A percentile compares a stretch with the other conserved stretches of the same genome.
Conservation (phyloP, 2,888 invertebrate species). For the Himalopsyche tibetana region DNA sequence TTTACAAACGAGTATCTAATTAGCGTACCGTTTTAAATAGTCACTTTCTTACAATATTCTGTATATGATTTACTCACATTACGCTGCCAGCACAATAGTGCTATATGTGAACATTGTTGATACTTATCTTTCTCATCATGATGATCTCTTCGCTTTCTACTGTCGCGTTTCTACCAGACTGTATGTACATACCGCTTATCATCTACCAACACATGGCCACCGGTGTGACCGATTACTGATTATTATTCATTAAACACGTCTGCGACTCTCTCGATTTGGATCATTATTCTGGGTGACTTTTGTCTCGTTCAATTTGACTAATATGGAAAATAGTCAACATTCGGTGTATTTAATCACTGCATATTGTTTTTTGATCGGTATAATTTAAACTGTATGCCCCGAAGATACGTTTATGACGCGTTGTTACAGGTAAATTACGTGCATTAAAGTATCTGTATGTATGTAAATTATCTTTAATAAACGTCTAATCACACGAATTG, state of each 20-base stretch:
- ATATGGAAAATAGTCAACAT: not conserved
- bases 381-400: not conserved
- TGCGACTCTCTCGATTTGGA: not conserved
- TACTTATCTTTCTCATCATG: not conserved
- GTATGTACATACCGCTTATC: not conserved
- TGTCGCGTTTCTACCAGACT: not conserved
- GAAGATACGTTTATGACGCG: not conserved
- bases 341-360: not conserved
- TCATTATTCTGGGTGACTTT: not conserved
- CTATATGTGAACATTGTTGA: conserved; percentile 25
- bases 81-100: not conserved
- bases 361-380: not conserved
- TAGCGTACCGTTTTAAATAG: not conserved
- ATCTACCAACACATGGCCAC: not conserved
- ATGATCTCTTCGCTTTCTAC: conserved; percentile 19
- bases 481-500: too few relatives aligned
- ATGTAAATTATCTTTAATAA: too few relatives aligned
- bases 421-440: not conserved
- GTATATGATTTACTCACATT: not conserved
- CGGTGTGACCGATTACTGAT: conserved; percentile 8
- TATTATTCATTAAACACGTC: conserved; percentile 11
- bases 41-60: not conserved
- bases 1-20: not conserved
- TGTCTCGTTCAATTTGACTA: not conserved
- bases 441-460: too few relatives aligned